Conservation (phyloP, 1,140 invertebrate genomes). For the Pissodes strobi region DNA sequence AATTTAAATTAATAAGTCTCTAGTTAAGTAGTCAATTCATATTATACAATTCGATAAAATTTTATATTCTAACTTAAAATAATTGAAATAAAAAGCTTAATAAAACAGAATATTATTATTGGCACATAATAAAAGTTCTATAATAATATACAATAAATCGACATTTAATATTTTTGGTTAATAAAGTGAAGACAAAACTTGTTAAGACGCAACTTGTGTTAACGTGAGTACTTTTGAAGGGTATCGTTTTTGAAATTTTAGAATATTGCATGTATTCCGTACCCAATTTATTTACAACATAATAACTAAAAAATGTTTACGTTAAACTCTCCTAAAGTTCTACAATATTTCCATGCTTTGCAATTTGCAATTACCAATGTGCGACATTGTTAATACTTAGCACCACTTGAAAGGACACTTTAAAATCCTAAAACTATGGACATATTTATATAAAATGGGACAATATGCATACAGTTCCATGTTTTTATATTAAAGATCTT, state of each 20-base stretch:
- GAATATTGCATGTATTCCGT: no score
- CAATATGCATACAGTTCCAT: neutral
- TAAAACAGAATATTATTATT: conserved; percentile 28
- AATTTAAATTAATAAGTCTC: conserved; percentile 4
- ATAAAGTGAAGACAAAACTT: conserved; percentile 1
- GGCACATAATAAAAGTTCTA: conserved; percentile 29
- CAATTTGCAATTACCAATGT: no score
- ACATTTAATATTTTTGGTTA: conserved; percentile 31
- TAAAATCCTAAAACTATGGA: neutral
- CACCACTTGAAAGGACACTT: conserved; percentile 35
- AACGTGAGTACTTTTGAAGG: no score
- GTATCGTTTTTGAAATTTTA: no score
- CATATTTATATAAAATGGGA: neutral
- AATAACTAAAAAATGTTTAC: no score
- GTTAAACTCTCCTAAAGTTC: no score
- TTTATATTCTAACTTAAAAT: no score
- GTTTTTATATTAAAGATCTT: no score
- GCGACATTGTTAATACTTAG: conserved; percentile 12
- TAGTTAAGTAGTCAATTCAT: conserved; percentile 8
- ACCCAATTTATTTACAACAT: no score
- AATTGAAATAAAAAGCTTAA: conserved; percentile 16
- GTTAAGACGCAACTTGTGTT: neutral
- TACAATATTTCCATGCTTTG: no score
- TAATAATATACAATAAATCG: conserved; percentile 11
- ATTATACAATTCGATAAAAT: conserved; percentile 14